phyloP scores from a whole-genome alignment of 2,113 vertebrate species.

The Loxodonta africana region DNA sequence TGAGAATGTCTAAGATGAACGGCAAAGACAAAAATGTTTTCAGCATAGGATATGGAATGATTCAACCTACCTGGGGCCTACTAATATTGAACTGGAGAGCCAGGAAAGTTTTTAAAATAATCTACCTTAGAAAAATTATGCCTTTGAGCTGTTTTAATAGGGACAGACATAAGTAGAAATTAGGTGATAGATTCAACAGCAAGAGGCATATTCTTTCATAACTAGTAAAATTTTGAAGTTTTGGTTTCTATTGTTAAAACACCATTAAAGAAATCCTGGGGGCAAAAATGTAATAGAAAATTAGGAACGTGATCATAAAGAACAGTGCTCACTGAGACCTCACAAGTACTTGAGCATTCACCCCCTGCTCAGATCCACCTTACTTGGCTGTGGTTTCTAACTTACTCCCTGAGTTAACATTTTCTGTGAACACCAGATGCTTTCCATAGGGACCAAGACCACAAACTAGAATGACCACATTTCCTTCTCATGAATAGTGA shows the following conservation, averaged over 20 bases:
- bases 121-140: neutral
- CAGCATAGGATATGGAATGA: neutral
- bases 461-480: constrained; percentile 64
- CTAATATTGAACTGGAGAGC: constrained; percentile 11
- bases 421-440: constrained; percentile 42
- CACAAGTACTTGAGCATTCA: neutral
- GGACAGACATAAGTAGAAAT: constrained; percentile 28
- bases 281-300: constrained; percentile 6
- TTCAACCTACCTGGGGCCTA: neutral
- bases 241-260: constrained; percentile 14
- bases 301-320: neutral
- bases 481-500: constrained; percentile 60
- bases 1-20: constrained; percentile 28
- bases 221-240: constrained; percentile 13
- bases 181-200: neutral
- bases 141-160: constrained; percentile 32
- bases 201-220: constrained; percentile 3
- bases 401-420: constrained; percentile 55
- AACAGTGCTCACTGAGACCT: neutral
- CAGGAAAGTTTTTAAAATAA: neutral
- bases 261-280: constrained; percentile 14
- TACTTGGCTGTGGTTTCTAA: constrained; percentile 45
- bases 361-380: neutral
- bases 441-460: constrained; percentile 70
- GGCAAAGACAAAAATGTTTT: neutral